Base-by-base conservation (phyloP, 1,140 invertebrate species). In the Drosophila bipectinata region DNA sequence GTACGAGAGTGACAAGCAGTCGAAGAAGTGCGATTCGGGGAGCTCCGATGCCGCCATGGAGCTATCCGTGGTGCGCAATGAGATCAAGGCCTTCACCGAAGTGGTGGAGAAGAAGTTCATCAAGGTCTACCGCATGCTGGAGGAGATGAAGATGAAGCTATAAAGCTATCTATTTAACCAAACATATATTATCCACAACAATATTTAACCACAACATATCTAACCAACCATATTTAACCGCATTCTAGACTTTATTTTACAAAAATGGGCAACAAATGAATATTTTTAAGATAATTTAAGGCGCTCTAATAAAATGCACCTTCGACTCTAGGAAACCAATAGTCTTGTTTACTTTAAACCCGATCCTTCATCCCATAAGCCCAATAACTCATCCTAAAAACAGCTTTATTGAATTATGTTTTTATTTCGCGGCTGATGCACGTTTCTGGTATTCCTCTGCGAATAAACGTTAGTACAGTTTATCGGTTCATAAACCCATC, bases 91-190 rank as follows among this genome's bases (percentile, higher is more conserved):
- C 10, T 91, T 91, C 37, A 83, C 84, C 21, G 90, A 91, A 26
- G 14, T 82, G 30, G 79, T 91, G 3, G 90, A 91, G 45, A 91
- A 89, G 72, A 91, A 91, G 53, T 91, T 91, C 28, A 47, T 91
- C 10, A 90, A 89, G 45, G 87, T 91, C 34, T 91, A 85, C 64
- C 90, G 90, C 15, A 77, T 91, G 76, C 45, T 91, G n/a, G 90
- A 91, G 6, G 90, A 91, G 57, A 79, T 91, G 67, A 91, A 91
- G 56, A 52, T 77, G 49, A 87, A 66, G 26, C 56, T 85, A 24
- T 85, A 57, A 72, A 10, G 45, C 45, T 21, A 21, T 21, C 4
- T 47, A 78, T 41, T 47, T 52, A 59, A 72, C 57, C 41, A 58
- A 58, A 5, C 3, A 47, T 72, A 72, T 61, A 32, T 60, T 58